These are phyloP conservation scores for Lasius platythorax DNA, from an alignment of 2,888 invertebrate species.

Conservation along the genomic window DNA sequence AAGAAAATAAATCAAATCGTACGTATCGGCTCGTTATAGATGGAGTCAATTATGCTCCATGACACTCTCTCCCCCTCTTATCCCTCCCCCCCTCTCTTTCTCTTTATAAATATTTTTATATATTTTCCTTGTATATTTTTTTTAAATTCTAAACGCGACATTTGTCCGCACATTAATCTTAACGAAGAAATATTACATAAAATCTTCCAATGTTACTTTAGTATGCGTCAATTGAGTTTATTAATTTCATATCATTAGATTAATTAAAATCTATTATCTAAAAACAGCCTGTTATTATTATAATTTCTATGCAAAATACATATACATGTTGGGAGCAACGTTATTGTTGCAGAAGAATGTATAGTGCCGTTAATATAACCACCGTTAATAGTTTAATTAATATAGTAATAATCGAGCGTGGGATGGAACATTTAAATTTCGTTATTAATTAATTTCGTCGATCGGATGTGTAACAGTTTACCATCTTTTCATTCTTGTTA, in stretches of 20 bases:
- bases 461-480: neutral
- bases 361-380: neutral
- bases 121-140: neutral
- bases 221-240: neutral
- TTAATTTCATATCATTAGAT: neutral
- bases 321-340: neutral
- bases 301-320: slow-evolving; percentile 25
- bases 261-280: neutral
- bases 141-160: neutral
- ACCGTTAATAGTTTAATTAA: slow-evolving; percentile 34
- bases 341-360: neutral
- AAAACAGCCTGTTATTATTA: neutral
- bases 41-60: slow-evolving; percentile 32
- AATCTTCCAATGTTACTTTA: neutral
- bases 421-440: slow-evolving; percentile 14
- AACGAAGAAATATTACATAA: neutral
- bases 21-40: slow-evolving; percentile 42
- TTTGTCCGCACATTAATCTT: neutral
- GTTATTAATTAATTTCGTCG: slow-evolving; percentile 15
- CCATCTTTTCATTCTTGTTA: neutral
- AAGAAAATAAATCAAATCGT: slow-evolving; percentile 58
- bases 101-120: neutral
- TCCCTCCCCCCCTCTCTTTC: neutral
- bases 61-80: neutral
- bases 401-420: slow-evolving; percentile 21